These are phyloP conservation scores for Agonum fuliginosum DNA, from an alignment of 2,888 invertebrate species.

Conservation along the genomic window DNA sequence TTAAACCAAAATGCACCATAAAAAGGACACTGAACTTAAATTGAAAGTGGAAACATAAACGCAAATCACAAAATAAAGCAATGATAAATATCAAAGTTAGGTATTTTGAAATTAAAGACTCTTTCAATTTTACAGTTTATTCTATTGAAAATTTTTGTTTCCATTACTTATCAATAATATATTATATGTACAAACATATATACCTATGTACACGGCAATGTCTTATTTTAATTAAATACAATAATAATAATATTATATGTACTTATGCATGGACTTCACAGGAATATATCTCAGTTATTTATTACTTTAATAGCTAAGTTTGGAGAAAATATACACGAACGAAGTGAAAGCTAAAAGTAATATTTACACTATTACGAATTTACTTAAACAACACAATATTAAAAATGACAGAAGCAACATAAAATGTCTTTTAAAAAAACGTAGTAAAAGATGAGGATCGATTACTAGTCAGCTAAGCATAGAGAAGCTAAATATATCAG, in stretches of 20 bases:
- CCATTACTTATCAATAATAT: constrained; percentile 72
- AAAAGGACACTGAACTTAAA: constrained; percentile 51
- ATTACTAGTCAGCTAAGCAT: constrained; percentile 24
- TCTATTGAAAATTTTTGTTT: constrained; percentile 73
- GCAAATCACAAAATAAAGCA: constrained; percentile 62
- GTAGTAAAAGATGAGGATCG: constrained; percentile 5
- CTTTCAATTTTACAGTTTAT: constrained; percentile 68
- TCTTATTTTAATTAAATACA: constrained; percentile 61
- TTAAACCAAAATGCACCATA: constrained; percentile 57
- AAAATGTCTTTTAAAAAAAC: background rate
- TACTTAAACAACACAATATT: constrained; percentile 7
- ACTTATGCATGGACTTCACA: constrained; percentile 56
- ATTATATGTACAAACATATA: constrained; percentile 75
- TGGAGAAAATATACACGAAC: constrained; percentile 22
- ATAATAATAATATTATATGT: constrained; percentile 63
- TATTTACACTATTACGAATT: constrained; percentile 32
- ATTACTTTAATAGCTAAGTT: constrained; percentile 34
- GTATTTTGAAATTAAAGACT: constrained; percentile 48
- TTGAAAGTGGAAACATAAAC: constrained; percentile 51
- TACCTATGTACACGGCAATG: constrained; percentile 71
- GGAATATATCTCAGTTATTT: constrained; percentile 48
- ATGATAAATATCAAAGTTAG: constrained; percentile 41
- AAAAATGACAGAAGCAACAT: constrained; percentile 27
- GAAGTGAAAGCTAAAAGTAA: constrained; percentile 35
- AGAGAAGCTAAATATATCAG: constrained; percentile 31